Percentiles rank a stretch among this genome's conserved stretches.
Evolutionary conservation across 2,888 invertebrate species (phyloP).

Genomic region (Drosophila anceps): DNA sequence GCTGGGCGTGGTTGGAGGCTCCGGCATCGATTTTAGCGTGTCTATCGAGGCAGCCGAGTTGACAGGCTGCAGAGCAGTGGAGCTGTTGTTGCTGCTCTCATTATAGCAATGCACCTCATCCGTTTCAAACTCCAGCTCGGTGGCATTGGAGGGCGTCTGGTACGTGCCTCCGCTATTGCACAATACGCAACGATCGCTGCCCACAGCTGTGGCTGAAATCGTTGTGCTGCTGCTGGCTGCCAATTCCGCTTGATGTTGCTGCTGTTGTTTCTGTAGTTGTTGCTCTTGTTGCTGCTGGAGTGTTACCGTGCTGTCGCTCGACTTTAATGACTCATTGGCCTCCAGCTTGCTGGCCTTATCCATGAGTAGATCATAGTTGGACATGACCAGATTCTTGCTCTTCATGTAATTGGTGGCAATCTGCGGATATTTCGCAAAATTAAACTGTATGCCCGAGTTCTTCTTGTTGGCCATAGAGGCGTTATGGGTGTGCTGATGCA

Average conservation of each 20-base stretch:
- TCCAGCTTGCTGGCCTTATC: constrained; percentile 83
- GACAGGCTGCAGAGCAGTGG: constrained; percentile 61
- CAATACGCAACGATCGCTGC: constrained; percentile 86
- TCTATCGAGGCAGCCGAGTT: constrained; percentile 81
- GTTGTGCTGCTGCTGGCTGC: constrained; percentile 56
- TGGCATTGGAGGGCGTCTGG: constrained; percentile 92
- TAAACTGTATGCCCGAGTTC: constrained; percentile 90
- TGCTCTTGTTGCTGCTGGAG: constrained; percentile 42
- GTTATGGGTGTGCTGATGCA: constrained; percentile 80
- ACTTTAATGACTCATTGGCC: constrained; percentile 63
- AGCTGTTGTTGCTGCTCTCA: constrained; percentile 41
- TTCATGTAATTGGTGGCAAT: constrained; percentile 91
- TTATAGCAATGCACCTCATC: constrained; percentile 81
- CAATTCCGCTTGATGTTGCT: constrained; percentile 41
- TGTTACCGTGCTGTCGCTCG: constrained; percentile 63
- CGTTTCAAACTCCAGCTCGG: constrained; percentile 88
- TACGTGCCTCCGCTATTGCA: constrained; percentile 86
- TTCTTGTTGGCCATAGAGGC: constrained; percentile 71
- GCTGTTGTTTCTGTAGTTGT: constrained; percentile 2
- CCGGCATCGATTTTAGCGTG: constrained; percentile 77
- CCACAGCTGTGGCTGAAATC: constrained; percentile 73
- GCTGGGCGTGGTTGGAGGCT: constrained; percentile 46
- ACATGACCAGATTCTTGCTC: constrained; percentile 89
- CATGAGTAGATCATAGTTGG: constrained; percentile 82
- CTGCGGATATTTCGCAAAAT: constrained; percentile 90